Evolutionary conservation across 1,140 invertebrate genomes (phyloP).

Genomic region (Heliconius hermathena): DNA sequence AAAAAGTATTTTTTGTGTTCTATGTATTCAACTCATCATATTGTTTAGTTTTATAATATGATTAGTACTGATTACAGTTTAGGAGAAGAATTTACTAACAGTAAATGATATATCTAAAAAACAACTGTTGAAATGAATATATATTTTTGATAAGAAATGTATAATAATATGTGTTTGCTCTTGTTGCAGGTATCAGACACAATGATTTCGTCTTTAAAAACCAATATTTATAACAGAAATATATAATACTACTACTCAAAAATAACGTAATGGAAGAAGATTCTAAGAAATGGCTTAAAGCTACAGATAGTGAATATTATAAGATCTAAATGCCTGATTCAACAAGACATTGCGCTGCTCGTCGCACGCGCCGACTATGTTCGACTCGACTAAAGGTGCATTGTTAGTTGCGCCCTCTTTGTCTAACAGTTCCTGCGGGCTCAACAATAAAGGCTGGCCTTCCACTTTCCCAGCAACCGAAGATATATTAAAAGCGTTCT

Average conservation of each 20-base stretch:
- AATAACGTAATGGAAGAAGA: background rate
- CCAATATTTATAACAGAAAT: background rate
- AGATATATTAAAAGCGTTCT: slow-evolving; percentile 87
- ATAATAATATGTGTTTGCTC: background rate
- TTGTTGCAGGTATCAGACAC: slow-evolving; percentile 6
- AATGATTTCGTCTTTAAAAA: slow-evolving; percentile 6
- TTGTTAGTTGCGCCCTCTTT: slow-evolving; percentile 88
- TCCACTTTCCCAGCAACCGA: slow-evolving; percentile 84
- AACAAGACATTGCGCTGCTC: slow-evolving; percentile 69
- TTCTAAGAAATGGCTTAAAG: slow-evolving; percentile 38
- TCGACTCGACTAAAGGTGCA: slow-evolving; percentile 82
- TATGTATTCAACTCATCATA: no score
- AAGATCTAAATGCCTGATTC: slow-evolving; percentile 78
- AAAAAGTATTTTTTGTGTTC: no score
- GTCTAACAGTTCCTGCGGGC: slow-evolving; percentile 90
- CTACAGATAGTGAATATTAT: slow-evolving; percentile 34
- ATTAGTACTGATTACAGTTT: no score
- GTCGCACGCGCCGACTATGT: slow-evolving; percentile 78
- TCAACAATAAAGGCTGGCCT: slow-evolving; percentile 83
- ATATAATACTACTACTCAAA: background rate
- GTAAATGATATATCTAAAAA: no score
- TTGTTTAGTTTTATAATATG: no score
- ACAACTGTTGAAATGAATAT: background rate
- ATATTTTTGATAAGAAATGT: no score
- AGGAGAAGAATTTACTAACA: no score